phyloP scores from a whole-genome alignment of 64 coral and sea anemone species.

The Astreopora myriophthalma region DNA sequence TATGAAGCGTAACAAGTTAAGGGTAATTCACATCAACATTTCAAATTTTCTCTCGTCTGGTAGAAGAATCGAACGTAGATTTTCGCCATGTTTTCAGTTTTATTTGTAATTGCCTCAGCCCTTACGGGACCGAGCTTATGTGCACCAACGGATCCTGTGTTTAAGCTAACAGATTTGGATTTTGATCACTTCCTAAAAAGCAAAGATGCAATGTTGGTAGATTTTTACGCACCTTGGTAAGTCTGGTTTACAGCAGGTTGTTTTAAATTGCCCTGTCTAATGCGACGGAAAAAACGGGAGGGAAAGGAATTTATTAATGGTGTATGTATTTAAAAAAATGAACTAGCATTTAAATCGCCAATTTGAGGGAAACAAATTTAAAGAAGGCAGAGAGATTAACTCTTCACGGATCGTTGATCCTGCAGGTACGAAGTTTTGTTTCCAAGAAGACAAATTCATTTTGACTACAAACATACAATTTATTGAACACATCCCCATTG shows the following conservation, averaged over 20 bases:
- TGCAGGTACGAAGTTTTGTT: background rate
- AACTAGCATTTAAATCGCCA: background rate
- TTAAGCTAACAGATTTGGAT: constrained; percentile 70
- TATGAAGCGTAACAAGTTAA: constrained; percentile 37
- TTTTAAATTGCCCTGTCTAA: background rate
- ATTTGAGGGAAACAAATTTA: background rate
- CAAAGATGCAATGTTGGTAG: constrained; percentile 84
- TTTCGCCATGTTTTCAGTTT: background rate
- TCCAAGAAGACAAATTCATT: background rate
- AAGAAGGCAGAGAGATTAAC: background rate
- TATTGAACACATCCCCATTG: too few relatives aligned
- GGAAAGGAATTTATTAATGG: background rate
- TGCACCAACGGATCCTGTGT: constrained; percentile 50
- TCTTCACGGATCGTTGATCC: background rate
- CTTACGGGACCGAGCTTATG: constrained; percentile 36
- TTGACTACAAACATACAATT: too few relatives aligned
- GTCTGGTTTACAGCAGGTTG: background rate
- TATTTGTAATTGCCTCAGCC: background rate
- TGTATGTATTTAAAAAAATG: too few relatives aligned
- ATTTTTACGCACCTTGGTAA: constrained; percentile 97
- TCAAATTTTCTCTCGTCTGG: background rate
- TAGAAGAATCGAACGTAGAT: background rate
- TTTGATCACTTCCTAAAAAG: constrained; percentile 78
- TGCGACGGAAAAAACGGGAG: background rate
- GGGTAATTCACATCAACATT: background rate